Conservation (phyloP, 2,888 invertebrate genomes). For the Leptinotarsa haldemani region DNA sequence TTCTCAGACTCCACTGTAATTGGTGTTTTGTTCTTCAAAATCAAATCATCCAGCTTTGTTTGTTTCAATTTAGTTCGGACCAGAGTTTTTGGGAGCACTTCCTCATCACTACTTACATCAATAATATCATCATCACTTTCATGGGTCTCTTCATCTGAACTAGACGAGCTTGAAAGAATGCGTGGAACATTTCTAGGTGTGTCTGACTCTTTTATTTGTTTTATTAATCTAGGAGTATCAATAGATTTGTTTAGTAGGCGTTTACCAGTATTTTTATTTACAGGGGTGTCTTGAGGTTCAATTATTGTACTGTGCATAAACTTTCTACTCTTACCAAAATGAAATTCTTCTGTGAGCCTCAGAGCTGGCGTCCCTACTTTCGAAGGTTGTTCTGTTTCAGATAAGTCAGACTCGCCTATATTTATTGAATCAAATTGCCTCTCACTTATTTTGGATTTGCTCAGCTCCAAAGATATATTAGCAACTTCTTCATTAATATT, state of each 20-base stretch:
- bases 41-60: conserved; percentile 22
- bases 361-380: background rate
- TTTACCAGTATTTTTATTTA: conserved; percentile 32
- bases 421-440: background rate
- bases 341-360: conserved; percentile 33
- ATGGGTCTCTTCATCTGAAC: conserved; percentile 24
- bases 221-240: conserved; percentile 36
- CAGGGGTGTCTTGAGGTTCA: conserved; percentile 28
- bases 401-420: background rate
- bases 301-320: conserved; percentile 38
- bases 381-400: background rate
- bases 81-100: conserved; percentile 17
- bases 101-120: conserved; percentile 35
- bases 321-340: conserved; percentile 20
- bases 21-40: conserved; percentile 7
- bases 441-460: conserved; percentile 21
- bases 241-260: conserved; percentile 36
- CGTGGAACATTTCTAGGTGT: conserved; percentile 34
- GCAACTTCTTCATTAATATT: conserved; percentile 15
- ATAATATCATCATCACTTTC: conserved; percentile 34
- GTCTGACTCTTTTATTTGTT: conserved; percentile 17
- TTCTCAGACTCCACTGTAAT: conserved; percentile 4
- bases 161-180: conserved; percentile 32
- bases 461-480: conserved; percentile 21
- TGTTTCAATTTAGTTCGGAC: conserved; percentile 27